phyloP scores from a whole-genome alignment of 2,888 invertebrate genomes.

The Eupelmus urozonus region DNA sequence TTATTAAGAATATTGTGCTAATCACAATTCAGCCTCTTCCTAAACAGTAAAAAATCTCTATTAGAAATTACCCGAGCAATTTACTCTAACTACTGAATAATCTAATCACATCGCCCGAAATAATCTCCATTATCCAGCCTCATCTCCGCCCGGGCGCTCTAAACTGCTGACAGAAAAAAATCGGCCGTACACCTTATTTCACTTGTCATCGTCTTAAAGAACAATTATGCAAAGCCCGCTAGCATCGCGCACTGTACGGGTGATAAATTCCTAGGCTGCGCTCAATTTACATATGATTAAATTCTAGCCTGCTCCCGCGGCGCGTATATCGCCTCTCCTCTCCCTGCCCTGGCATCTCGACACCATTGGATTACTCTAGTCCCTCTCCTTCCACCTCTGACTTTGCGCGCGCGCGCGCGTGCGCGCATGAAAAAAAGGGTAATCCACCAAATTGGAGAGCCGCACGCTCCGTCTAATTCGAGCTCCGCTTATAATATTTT shows the following conservation, averaged over 20 bases:
- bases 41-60: too few relatives aligned
- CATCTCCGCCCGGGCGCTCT: too few relatives aligned
- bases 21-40: too few relatives aligned
- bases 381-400: not conserved
- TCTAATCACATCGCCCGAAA: too few relatives aligned
- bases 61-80: too few relatives aligned
- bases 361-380: slow-evolving; percentile 25
- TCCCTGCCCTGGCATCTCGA: slow-evolving; percentile 1
- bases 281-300: slow-evolving; percentile 50
- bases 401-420: not conserved
- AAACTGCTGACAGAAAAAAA: not conserved
- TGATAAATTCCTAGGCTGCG: slow-evolving; percentile 36
- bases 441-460: slow-evolving; percentile 33
- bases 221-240: slow-evolving; percentile 33
- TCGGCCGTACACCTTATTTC: slow-evolving; percentile 23
- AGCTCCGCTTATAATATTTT: slow-evolving; percentile 35
- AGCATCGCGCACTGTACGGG: not conserved
- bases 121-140: too few relatives aligned
- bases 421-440: slow-evolving; percentile 29
- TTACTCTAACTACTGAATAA: too few relatives aligned
- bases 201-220: slow-evolving; percentile 30
- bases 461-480: slow-evolving; percentile 22
- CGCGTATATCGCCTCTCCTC: not conserved
- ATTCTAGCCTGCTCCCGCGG: slow-evolving; percentile 13
- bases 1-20: too few relatives aligned